Conservation (phyloP, 2,113 vertebrate species). For the Cynoglossus semilaevis region DNA sequence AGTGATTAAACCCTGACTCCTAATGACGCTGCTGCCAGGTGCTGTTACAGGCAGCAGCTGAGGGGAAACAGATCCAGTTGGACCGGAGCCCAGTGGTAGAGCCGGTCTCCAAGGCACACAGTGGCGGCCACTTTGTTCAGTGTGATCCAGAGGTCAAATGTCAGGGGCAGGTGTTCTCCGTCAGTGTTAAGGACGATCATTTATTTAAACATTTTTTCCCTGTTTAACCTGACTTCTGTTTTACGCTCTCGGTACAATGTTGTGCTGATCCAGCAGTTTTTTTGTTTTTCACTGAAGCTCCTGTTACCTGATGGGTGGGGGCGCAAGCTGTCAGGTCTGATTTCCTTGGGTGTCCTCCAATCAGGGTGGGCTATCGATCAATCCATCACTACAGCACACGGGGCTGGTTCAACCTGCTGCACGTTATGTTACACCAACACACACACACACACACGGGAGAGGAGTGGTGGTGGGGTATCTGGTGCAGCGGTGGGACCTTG, state of each 20-base stretch:
- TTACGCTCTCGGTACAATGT: too few species aligned
- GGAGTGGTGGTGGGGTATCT: conserved; percentile 42
- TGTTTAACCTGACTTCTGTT: conserved; percentile 24
- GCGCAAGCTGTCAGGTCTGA: conserved; percentile 62
- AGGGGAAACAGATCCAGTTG: conserved; percentile 44
- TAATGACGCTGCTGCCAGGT: conserved; percentile 4
- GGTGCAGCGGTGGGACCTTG: conserved; percentile 50
- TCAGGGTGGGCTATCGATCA: conserved; percentile 53
- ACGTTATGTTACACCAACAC: conserved; percentile 23
- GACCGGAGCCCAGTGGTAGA: conserved; percentile 21
- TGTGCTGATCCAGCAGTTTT: conserved; percentile 40
- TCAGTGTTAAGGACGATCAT: conserved; percentile 10
- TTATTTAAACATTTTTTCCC: conserved; percentile 1
- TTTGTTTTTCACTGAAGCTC: conserved; percentile 11
- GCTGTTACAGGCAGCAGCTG: neutral
- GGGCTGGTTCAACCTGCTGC: conserved; percentile 57
- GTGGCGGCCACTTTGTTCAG: conserved; percentile 30
- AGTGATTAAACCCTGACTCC: conserved; percentile 13
- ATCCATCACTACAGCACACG: conserved; percentile 34
- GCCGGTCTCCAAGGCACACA: conserved; percentile 14
- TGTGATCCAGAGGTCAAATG: conserved; percentile 23
- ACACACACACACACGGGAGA: too few species aligned
- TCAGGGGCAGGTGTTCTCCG: conserved; percentile 22
- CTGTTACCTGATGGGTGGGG: conserved; percentile 50
- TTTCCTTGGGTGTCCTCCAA: conserved; percentile 67